These are phyloP conservation scores for Volucella inflata DNA, from an alignment of 2,888 invertebrate species.

Conservation along the genomic window DNA sequence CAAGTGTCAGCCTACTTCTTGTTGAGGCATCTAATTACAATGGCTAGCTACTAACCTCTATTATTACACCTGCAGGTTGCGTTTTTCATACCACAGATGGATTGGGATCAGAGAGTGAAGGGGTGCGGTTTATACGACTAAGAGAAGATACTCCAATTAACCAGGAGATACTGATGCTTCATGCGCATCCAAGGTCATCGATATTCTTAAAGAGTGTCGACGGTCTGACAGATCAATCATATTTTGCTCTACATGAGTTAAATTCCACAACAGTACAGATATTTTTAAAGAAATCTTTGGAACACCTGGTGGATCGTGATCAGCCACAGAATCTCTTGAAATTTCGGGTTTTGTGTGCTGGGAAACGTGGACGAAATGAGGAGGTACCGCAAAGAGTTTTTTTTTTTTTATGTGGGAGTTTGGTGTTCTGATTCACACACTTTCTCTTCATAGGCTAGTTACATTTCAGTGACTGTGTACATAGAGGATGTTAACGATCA, in stretches of 20 bases:
- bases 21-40: conserved; percentile 42
- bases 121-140: conserved; percentile 92
- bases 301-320: conserved; percentile 92
- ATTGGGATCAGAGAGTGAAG: conserved; percentile 85
- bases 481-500: conserved; percentile 95
- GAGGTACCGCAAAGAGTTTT: conserved; percentile 78
- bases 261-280: conserved; percentile 91
- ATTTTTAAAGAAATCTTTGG: conserved; percentile 90
- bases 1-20: conserved; percentile 70
- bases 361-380: conserved; percentile 81
- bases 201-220: conserved; percentile 81
- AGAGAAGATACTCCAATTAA: conserved; percentile 92
- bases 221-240: conserved; percentile 82
- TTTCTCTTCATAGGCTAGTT: conserved; percentile 87
- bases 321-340: conserved; percentile 92
- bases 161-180: conserved; percentile 90
- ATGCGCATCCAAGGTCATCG: conserved; percentile 91
- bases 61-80: conserved; percentile 86
- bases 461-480: conserved; percentile 93
- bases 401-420: neutral
- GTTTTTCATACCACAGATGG: conserved; percentile 90
- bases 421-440: neutral
- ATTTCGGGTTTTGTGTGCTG: conserved; percentile 89
- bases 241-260: conserved; percentile 86
- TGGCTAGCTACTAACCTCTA: conserved; percentile 53